Percentiles rank a stretch among this genome's conserved stretches.
phyloP scores from a whole-genome alignment of 2,888 invertebrate species.

The Orchesellides sinensis region DNA sequence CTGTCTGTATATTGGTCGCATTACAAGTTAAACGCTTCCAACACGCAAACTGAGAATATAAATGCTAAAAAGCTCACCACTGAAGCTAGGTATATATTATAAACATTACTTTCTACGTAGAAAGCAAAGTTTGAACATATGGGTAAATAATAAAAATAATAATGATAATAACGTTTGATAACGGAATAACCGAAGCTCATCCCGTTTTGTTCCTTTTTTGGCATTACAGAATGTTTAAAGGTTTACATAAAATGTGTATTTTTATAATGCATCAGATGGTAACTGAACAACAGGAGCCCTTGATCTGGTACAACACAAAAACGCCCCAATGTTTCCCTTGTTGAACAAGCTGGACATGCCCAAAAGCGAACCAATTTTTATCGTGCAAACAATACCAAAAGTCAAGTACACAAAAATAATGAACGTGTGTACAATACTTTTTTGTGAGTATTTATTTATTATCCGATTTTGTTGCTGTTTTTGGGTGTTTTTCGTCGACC shows the following conservation, averaged over 20 bases:
- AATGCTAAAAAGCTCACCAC: conserved; percentile 24
- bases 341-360: conserved; percentile 20
- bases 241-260: neutral
- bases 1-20: neutral
- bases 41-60: conserved; percentile 52
- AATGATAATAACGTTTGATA: conserved; percentile 53
- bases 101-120: neutral
- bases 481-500: conserved; percentile 3
- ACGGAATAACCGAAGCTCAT: conserved; percentile 1
- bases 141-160: conserved; percentile 59
- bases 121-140: conserved; percentile 60
- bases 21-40: conserved; percentile 5
- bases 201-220: conserved; percentile 18
- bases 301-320: conserved; percentile 19
- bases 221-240: neutral
- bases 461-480: conserved; percentile 7
- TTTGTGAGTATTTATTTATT: neutral
- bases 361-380: conserved; percentile 33
- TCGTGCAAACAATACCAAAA: conserved; percentile 43
- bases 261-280: neutral
- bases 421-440: neutral
- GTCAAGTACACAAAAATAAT: conserved; percentile 44
- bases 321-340: conserved; percentile 36
- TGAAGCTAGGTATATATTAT: neutral
- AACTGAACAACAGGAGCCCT: neutral